Percentiles rank a stretch among this genome's conserved stretches.
phyloP scores from a whole-genome alignment of 1,140 invertebrate genomes.

The Brachionus rotundiformis region DNA sequence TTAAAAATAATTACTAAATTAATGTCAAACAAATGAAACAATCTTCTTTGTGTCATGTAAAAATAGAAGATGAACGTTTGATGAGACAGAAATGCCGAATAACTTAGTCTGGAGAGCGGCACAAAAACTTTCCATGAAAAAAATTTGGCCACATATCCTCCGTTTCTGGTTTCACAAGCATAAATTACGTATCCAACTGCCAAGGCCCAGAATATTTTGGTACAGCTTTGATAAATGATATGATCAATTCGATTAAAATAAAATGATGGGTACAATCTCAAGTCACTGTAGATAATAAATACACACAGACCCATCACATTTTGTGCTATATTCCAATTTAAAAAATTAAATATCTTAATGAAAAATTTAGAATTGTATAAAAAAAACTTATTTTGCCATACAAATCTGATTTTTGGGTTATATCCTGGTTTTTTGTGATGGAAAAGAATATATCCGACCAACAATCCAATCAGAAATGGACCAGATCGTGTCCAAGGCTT shows the following conservation, averaged over 20 bases:
- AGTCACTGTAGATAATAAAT: background rate
- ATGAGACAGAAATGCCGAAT: slow-evolving; percentile 36
- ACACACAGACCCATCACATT: slow-evolving; percentile 2
- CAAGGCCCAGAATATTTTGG: slow-evolving; percentile 12
- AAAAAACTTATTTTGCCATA: background rate
- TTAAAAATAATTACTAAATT: background rate
- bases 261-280: background rate
- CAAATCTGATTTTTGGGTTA: slow-evolving; percentile 1
- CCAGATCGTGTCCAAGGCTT: slow-evolving; percentile 67
- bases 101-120: background rate
- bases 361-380: background rate
- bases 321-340: slow-evolving; percentile 21
- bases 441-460: slow-evolving; percentile 60
- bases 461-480: slow-evolving; percentile 66
- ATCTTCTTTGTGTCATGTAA: background rate
- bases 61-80: slow-evolving; percentile 36
- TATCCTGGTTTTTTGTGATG: slow-evolving; percentile 1
- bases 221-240: slow-evolving; percentile 34
- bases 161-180: slow-evolving; percentile 37
- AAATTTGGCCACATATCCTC: slow-evolving; percentile 60
- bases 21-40: slow-evolving; percentile 23
- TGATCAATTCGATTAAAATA: slow-evolving; percentile 29
- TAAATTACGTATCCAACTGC: slow-evolving; percentile 31
- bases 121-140: slow-evolving; percentile 26
- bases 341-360: slow-evolving; percentile 23